These are phyloP conservation scores for Pararge aegeria DNA, from an alignment of 1,140 invertebrate species.

Conservation along the genomic window DNA sequence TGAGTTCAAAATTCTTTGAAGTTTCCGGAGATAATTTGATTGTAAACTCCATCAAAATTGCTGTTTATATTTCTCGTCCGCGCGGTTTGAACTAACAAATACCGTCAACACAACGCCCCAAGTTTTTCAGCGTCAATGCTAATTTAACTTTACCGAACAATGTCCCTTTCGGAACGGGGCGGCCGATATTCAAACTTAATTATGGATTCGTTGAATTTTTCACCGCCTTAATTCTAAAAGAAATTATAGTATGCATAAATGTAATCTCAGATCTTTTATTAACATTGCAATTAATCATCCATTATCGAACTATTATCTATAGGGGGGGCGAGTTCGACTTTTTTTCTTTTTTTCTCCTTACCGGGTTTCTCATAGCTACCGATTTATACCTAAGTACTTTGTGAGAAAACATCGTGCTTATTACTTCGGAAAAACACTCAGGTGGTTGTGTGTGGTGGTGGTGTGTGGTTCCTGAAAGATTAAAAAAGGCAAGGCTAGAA, in stretches of 20 bases:
- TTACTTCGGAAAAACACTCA: too few species aligned
- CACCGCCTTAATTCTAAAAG: neutral
- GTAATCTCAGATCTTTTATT: neutral
- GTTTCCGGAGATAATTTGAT: neutral
- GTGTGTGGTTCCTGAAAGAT: too few species aligned
- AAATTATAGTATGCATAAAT: neutral
- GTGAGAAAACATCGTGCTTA: too few species aligned
- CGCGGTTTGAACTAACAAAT: conserved; percentile 4
- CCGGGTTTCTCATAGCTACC: too few species aligned
- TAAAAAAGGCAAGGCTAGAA: too few species aligned
- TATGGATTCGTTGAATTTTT: conserved; percentile 8
- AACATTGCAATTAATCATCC: neutral
- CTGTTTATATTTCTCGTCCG: conserved; percentile 3
- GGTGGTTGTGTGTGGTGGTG: too few species aligned
- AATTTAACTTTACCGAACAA: conserved; percentile 15
- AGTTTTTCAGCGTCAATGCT: conserved; percentile 14
- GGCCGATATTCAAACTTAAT: conserved; percentile 12
- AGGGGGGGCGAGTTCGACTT: too few species aligned
- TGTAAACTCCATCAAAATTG: conserved; percentile 4
- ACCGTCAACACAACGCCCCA: conserved; percentile 4
- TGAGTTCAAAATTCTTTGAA: neutral
- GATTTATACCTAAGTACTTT: too few species aligned
- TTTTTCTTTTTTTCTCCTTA: too few species aligned
- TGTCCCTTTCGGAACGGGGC: conserved; percentile 1
- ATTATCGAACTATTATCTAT: too few species aligned